Conservation (phyloP, 2,797 vertebrate species). For the Eulemur coronatus region DNA sequence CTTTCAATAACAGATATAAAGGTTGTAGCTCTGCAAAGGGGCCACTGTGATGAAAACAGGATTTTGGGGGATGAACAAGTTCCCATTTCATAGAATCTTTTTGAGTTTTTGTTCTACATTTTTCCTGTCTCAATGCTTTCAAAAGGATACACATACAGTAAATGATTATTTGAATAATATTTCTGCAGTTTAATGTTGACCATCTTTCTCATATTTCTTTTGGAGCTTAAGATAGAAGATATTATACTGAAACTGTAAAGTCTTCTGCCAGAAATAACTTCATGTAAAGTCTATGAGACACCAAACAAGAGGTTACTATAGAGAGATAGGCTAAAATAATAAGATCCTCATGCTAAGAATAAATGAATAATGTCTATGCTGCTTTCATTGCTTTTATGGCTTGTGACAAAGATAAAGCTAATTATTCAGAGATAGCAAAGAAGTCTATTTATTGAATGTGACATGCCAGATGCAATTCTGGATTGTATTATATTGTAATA, state of each 20-base stretch:
- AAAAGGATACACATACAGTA: neutral
- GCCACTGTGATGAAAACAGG: neutral
- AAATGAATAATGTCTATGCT: conserved; percentile 52
- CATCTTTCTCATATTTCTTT: neutral
- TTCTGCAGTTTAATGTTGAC: neutral
- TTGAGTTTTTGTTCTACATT: neutral
- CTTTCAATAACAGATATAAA: neutral
- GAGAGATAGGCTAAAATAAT: conserved; percentile 14
- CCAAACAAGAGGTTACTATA: neutral
- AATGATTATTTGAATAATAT: neutral
- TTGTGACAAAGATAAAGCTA: conserved; percentile 73
- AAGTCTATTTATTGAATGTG: conserved; percentile 70
- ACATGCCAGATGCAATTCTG: conserved; percentile 63
- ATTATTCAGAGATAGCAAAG: conserved; percentile 72
- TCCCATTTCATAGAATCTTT: neutral
- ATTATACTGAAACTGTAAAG: neutral
- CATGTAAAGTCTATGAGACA: neutral
- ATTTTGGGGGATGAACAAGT: neutral
- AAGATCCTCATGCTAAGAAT: conserved; percentile 46
- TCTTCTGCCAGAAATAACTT: conserved; percentile 50
- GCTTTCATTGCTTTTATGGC: conserved; percentile 67
- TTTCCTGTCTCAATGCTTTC: neutral
- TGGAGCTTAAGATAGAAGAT: neutral
- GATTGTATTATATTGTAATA: conserved; percentile 64
- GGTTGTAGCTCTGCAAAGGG: neutral